These are phyloP conservation scores for Ctenicera cuprea DNA, from an alignment of 2,888 invertebrate species.

Conservation along the genomic window DNA sequence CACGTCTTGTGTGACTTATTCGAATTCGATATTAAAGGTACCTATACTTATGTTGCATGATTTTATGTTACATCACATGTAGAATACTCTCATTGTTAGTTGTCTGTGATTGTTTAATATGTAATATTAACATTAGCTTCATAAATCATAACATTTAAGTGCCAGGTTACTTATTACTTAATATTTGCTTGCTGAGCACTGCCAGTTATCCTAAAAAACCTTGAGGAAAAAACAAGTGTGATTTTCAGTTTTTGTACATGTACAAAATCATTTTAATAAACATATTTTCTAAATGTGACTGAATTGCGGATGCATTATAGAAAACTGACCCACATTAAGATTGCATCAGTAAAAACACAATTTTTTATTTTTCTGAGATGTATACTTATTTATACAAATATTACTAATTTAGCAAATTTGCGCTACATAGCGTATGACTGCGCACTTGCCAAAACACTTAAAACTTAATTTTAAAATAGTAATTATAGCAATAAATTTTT, in stretches of 20 bases:
- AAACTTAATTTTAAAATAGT: constrained; percentile 36
- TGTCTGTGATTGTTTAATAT: constrained; percentile 68
- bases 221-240: neutral
- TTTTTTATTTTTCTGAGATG: neutral
- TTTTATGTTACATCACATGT: constrained; percentile 46
- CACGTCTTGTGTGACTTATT: neutral
- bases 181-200: constrained; percentile 62
- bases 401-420: constrained; percentile 38
- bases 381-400: neutral
- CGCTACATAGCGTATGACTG: constrained; percentile 57
- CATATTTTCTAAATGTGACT: too few relatives aligned
- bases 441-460: constrained; percentile 64
- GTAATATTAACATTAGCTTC: constrained; percentile 58
- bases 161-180: constrained; percentile 61
- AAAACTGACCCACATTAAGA: neutral
- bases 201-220: constrained; percentile 57
- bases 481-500: constrained; percentile 41
- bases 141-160: constrained; percentile 54
- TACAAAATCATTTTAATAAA: too few relatives aligned
- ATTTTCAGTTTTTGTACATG: too few relatives aligned
- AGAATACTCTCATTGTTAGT: constrained; percentile 62
- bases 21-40: constrained; percentile 20
- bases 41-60: constrained; percentile 43
- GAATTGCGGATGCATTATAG: too few relatives aligned
- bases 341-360: neutral